Base-by-base conservation (phyloP, 2,888 invertebrate genomes). In the Papilio demoleus region DNA sequence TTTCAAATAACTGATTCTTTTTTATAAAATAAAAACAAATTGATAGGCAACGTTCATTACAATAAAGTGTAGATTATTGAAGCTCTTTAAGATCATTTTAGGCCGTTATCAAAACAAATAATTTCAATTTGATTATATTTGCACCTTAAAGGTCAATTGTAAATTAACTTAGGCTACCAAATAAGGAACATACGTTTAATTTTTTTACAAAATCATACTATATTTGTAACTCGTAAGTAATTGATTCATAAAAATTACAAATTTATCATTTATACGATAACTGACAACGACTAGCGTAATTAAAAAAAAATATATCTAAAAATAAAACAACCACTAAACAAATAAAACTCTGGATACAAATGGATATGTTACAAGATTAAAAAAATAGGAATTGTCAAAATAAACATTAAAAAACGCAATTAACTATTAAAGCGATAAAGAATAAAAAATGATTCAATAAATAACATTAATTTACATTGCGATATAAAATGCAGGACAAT, bases 31-130 rank as follows among this genome's bases (percentile, higher is more conserved):
- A 11, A 45, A 45, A 47, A 22, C 19, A 47, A 19, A 19, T 9
- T 9, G 6, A 19, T 4, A 19, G 47, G 12, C 11, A 9, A 19
- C 1, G 8, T 17, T 11, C 19, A 11, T 22, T 11, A 47, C 19
- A 19, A 47, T 19, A 45, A 45, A 17, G 9, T n/a, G 17, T 9
- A 5, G 47, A 47, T 47, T 12, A 53, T n/a, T 53, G 53, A 27
- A 27, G 5, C 27, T 47, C 22, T 6, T 31, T 53, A 1, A 27
- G 27, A 14, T 53, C 14, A 31, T 42, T 9, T 24, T 61, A 61
- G 61, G 61, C 61, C 61, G 61, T 61, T 61, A 24, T 24, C 19
- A 45, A 45, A 19, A 31, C 31, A n/a, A 40, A n/a, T 40, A 40
- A 45, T 45, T 45, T 45, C 24, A 50, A n/a, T 27, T 50, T n/a